Base-by-base conservation (phyloP, 2,888 invertebrate genomes). In the Crematogaster levior region DNA sequence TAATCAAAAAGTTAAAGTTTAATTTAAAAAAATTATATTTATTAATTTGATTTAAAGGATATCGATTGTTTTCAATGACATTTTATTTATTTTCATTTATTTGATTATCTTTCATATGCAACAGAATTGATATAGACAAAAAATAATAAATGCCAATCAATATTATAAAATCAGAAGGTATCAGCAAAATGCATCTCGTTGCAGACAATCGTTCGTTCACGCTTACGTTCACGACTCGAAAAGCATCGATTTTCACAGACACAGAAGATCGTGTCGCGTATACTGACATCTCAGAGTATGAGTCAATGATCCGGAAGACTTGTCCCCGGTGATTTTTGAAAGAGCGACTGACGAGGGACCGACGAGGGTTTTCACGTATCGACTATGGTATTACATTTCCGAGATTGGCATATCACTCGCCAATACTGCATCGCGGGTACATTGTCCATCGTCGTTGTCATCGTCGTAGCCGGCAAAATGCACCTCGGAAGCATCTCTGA, bases 351-450 rank as follows among this genome's bases (percentile, higher is more conserved):
- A 58, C 37, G 81, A 68, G 72, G 61, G 75, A 48, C n/a, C 73
- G 70, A 65, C 63, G 61, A 73, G 70, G 56, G 60, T 61, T 53
- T 60, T 56, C 74, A 48, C 73, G 83, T 83, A 89, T 88, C 79
- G 87, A 84, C 89, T 56, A 63, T 51, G 30, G 75, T 73, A 80
- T 88, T 87, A 84, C 85, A 66, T 85, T 58, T 40, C 77, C 77
- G 84, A 85, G 89, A 89, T 88, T 82, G 89, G 84, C 84, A 75
- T 85, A 89, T 89, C 87, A 61, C 80, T 85, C 75, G 77, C 70
- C 77, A 79, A 53, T 43, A 66, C n/a, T n/a, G n/a, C 43, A 37
- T 60, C 68, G 82, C 40, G 51, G 79, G 24, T 68, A 65, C 83
- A 85, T 88, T 88, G 88, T 85, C 74, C 84, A 72, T 61, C 66